Conservation (phyloP, 1,140 invertebrate species). For the Matsumurasca onukii region DNA sequence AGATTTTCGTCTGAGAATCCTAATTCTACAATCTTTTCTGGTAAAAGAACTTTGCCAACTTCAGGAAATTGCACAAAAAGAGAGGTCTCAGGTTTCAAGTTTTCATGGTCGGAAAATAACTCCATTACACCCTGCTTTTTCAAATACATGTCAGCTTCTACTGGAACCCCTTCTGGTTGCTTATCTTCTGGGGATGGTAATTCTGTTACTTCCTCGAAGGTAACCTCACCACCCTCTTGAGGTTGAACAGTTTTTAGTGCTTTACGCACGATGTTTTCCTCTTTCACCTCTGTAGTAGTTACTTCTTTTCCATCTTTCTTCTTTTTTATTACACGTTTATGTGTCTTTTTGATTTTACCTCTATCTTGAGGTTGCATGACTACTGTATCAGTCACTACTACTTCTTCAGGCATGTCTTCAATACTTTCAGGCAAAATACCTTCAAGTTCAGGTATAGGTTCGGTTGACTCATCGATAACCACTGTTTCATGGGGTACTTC, state of each 20-base stretch:
- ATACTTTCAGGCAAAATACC: conserved; percentile 18
- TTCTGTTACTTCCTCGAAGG: conserved; percentile 20
- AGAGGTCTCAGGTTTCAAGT: too few relatives aligned
- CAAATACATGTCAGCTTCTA: too few relatives aligned
- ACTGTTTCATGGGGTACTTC: conserved; percentile 34
- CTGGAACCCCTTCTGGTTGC: too few relatives aligned
- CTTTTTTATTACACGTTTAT: conserved; percentile 43
- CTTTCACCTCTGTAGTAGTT: conserved; percentile 31
- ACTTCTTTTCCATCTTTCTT: conserved; percentile 40
- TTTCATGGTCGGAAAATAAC: too few relatives aligned
- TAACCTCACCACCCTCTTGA: background rate
- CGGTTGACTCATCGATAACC: conserved; percentile 20
- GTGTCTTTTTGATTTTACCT: conserved; percentile 38
- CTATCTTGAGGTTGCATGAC: conserved; percentile 36
- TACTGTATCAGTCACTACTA: conserved; percentile 39
- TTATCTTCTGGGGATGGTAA: conserved; percentile 30
- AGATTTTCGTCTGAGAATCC: too few relatives aligned
- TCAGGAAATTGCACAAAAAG: too few relatives aligned
- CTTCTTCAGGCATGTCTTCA: conserved; percentile 28
- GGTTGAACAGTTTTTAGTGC: background rate
- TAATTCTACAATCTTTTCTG: too few relatives aligned
- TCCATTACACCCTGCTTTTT: too few relatives aligned
- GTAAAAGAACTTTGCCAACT: too few relatives aligned
- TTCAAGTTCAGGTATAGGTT: conserved; percentile 25
- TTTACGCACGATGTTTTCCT: background rate